These are phyloP conservation scores for Epistrophe eligans DNA, from an alignment of 2,888 invertebrate species.

Conservation along the genomic window DNA sequence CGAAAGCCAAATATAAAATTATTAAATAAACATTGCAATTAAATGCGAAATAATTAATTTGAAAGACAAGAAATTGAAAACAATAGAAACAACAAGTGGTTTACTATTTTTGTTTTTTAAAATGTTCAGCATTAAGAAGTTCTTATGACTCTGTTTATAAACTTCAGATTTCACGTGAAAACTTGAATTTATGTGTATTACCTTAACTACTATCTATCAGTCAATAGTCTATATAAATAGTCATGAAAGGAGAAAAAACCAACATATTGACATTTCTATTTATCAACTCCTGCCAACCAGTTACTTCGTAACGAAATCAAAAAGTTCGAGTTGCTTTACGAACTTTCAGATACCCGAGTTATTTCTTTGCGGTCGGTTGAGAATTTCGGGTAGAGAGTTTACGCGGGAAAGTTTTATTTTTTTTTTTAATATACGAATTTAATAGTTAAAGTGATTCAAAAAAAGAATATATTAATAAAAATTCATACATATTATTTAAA, in stretches of 20 bases:
- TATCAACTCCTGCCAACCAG: slow-evolving; percentile 47
- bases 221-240: slow-evolving; percentile 71
- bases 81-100: too few species aligned
- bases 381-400: slow-evolving; percentile 32
- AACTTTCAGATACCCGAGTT: slow-evolving; percentile 61
- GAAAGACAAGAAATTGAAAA: too few species aligned
- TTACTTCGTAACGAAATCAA: slow-evolving; percentile 27
- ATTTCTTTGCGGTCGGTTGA: slow-evolving; percentile 66
- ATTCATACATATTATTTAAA: not conserved
- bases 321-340: slow-evolving; percentile 44
- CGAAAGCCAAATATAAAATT: too few species aligned
- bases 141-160: not conserved
- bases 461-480: not conserved
- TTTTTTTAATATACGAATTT: not conserved
- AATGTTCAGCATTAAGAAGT: too few species aligned
- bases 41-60: too few species aligned
- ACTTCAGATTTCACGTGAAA: slow-evolving; percentile 30
- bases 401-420: slow-evolving; percentile 39
- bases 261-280: slow-evolving; percentile 67
- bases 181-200: slow-evolving; percentile 26
- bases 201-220: slow-evolving; percentile 71
- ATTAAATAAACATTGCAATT: too few species aligned
- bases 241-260: slow-evolving; percentile 48
- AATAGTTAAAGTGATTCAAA: not conserved
- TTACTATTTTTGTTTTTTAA: too few species aligned